A percentile compares a stretch with the other conserved stretches of the same genome.
Evolutionary conservation across 2,113 vertebrate genomes (phyloP).

Genomic region (Copsychus sechellarum): DNA sequence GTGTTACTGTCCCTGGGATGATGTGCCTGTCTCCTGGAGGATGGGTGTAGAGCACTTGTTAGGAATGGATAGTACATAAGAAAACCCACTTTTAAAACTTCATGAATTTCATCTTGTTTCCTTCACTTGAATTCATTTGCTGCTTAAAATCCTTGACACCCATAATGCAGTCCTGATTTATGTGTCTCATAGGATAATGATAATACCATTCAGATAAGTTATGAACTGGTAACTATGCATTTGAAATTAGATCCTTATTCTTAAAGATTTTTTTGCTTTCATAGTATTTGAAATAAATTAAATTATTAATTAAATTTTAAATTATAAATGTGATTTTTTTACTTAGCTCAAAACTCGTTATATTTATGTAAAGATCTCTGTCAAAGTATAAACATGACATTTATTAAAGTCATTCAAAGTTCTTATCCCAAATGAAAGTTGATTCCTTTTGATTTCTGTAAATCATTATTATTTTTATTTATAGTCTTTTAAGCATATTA

Average conservation of each 20-base stretch:
- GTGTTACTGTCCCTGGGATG: background rate
- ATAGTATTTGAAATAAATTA: background rate
- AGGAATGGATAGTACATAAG: background rate
- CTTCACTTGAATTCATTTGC: background rate
- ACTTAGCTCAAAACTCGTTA: background rate
- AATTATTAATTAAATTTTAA: background rate
- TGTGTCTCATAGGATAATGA: background rate
- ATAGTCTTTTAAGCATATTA: constrained; percentile 5
- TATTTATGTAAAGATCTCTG: background rate
- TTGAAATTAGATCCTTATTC: background rate
- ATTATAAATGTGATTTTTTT: background rate
- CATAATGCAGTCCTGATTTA: background rate
- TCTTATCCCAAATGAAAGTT: background rate
- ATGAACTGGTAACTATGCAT: background rate
- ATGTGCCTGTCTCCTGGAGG: background rate
- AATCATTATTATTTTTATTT: background rate
- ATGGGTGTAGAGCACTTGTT: background rate
- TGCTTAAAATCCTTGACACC: background rate
- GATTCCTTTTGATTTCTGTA: background rate
- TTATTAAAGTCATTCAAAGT: background rate
- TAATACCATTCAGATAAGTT: background rate
- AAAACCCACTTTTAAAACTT: background rate
- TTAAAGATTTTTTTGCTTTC: background rate
- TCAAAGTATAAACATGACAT: background rate
- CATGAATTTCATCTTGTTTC: background rate